Evolutionary conservation across 2,888 invertebrate genomes (phyloP), one percentile per base, ranked within the genome.

Genomic region (Lasioglossum figueresi): DNA sequence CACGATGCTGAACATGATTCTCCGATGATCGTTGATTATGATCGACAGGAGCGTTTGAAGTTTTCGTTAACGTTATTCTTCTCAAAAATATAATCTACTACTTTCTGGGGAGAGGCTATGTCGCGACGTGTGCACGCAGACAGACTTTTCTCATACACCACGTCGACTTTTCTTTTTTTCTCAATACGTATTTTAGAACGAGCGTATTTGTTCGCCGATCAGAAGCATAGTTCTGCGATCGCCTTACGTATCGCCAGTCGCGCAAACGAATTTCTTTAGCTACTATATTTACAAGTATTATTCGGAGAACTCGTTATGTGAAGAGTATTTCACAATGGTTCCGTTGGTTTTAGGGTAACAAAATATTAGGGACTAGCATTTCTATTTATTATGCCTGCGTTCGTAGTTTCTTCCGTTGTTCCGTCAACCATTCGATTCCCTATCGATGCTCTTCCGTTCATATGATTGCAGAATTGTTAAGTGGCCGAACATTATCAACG

Each of bases 191-290:
- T 82, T 63, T 56, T 68, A 48, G 56, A 83, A 77, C 40, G 73
- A 56, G 73, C 40, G 10, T 68, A 37, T 40, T 52, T 31, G 37
- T 84, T 82, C 76, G 34, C 59, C 48, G 71, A 74, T 75, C 43
- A 43, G 78, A 56, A 76, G 2, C 63, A 40, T 19, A 76, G 68
- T 23, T 73, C 27, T 73, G 4, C 43, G 43, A 19, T 70, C 43
- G 66, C 81, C 76, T 59, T 86, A 82, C 84, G 84, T 86, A 86
- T 86, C 87, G 83, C 82, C 84, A 37, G 76, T 77, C 74, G 63
- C 59, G 16, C 27, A 56, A 56, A 76, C 52, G 27, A 76, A 43
- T 76, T n/a, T 23, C 12, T n/a, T 70, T n/a, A 40, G 14, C 37
- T 70, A 40, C 40, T 70, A 70, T 70, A 70, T 40, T 70, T 70